Evolutionary conservation across 2,797 vertebrate genomes (phyloP).

Genomic region (Rhinatrema bivittatum): DNA sequence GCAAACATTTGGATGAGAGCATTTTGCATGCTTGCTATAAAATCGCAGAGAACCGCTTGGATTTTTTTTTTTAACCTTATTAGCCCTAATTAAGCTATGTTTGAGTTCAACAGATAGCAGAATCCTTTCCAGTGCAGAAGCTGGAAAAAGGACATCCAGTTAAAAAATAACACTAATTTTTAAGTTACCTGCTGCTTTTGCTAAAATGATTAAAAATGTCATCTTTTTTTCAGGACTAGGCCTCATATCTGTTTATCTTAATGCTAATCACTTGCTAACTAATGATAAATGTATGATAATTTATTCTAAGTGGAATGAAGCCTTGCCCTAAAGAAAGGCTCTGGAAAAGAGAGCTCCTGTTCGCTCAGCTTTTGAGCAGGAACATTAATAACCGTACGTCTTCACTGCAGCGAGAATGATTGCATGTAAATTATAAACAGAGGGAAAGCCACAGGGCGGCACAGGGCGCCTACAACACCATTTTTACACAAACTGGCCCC

Average conservation of each 20-base stretch:
- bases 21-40: neutral
- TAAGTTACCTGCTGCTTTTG: neutral
- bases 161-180: slow-evolving; percentile 7
- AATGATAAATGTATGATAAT: slow-evolving; percentile 37
- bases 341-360: slow-evolving; percentile 11
- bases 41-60: neutral
- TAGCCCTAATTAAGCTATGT: slow-evolving; percentile 4
- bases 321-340: slow-evolving; percentile 19
- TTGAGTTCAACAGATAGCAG: neutral
- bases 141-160: neutral
- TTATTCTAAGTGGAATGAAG: slow-evolving; percentile 37
- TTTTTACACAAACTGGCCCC: neutral
- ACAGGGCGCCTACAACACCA: neutral
- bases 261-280: slow-evolving; percentile 34
- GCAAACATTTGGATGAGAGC: neutral
- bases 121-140: neutral
- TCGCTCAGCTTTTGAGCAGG: neutral
- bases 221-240: slow-evolving; percentile 23
- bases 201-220: slow-evolving; percentile 17
- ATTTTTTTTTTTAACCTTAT: too few species aligned
- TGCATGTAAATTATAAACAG: slow-evolving; percentile 8
- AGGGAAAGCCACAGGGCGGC: neutral
- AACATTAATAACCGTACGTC: slow-evolving; percentile 7
- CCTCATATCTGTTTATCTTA: slow-evolving; percentile 27
- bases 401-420: neutral